These are phyloP conservation scores for Eupleurogrammus muticus DNA, from an alignment of 2,797 vertebrate genomes.

Conservation along the genomic window DNA sequence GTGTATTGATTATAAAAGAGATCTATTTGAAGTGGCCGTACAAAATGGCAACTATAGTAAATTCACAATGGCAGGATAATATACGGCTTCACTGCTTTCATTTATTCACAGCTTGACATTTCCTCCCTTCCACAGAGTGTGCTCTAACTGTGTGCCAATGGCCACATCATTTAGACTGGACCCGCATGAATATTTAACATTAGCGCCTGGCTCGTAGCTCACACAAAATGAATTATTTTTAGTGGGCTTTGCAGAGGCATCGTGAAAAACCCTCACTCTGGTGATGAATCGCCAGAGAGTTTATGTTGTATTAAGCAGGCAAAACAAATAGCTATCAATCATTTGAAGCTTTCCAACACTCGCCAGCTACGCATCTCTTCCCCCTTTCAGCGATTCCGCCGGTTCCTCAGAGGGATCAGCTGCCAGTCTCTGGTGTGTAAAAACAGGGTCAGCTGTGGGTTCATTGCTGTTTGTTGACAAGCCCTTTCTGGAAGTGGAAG, in stretches of 20 bases:
- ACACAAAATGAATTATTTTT: slow-evolving; percentile 84
- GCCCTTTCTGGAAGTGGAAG: slow-evolving; percentile 30
- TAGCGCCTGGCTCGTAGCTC: slow-evolving; percentile 75
- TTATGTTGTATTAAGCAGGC: slow-evolving; percentile 85
- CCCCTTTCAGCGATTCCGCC: slow-evolving; percentile 49
- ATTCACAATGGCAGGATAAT: slow-evolving; percentile 81
- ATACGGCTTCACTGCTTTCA: slow-evolving; percentile 79
- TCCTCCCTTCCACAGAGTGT: slow-evolving; percentile 77
- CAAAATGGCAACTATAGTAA: slow-evolving; percentile 81
- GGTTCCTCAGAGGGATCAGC: slow-evolving; percentile 61
- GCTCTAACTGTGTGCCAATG: slow-evolving; percentile 82
- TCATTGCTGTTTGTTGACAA: slow-evolving; percentile 56
- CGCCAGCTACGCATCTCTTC: slow-evolving; percentile 55
- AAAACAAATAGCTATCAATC: slow-evolving; percentile 88
- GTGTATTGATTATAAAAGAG: slow-evolving; percentile 78
- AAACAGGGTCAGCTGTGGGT: slow-evolving; percentile 59
- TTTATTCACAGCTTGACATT: slow-evolving; percentile 85
- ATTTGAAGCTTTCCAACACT: slow-evolving; percentile 80
- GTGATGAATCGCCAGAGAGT: slow-evolving; percentile 82
- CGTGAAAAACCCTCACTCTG: slow-evolving; percentile 74
- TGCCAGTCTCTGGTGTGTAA: slow-evolving; percentile 49
- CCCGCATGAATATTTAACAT: slow-evolving; percentile 86
- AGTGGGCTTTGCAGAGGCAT: slow-evolving; percentile 78
- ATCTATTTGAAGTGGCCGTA: slow-evolving; percentile 76
- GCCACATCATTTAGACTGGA: slow-evolving; percentile 82